Percentiles rank a stretch among this genome's conserved stretches.
phyloP scores from a whole-genome alignment of 1,140 invertebrate species.

The Lineus longissimus region DNA sequence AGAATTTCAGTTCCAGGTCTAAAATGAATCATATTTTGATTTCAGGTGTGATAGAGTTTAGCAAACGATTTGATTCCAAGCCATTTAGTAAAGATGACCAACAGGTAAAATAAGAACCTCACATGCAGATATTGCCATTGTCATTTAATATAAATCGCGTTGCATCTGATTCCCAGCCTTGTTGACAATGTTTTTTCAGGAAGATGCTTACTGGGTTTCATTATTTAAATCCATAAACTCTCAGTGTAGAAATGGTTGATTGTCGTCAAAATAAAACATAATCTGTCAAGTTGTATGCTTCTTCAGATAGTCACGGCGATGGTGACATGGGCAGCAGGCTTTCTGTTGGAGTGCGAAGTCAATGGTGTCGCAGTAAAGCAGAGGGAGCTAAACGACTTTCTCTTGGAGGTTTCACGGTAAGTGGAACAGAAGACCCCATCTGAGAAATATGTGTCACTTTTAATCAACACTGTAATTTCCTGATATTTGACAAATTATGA shows the following conservation, averaged over 20 bases:
- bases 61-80: constrained; percentile 13
- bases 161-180: no score
- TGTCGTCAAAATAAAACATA: no score
- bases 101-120: constrained; percentile 12
- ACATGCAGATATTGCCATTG: neutral
- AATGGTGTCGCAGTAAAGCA: constrained; percentile 24
- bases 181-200: no score
- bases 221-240: no score
- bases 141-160: no score
- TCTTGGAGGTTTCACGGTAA: constrained; percentile 64
- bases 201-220: no score
- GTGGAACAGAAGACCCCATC: neutral
- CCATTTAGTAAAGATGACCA: constrained; percentile 23
- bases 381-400: constrained; percentile 61
- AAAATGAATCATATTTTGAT: no score
- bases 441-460: neutral
- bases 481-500: neutral
- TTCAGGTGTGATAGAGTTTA: constrained; percentile 25
- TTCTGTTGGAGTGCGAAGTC: constrained; percentile 23
- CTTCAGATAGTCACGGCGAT: constrained; percentile 19
- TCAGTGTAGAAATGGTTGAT: no score
- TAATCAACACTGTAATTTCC: neutral
- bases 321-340: constrained; percentile 25
- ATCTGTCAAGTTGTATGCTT: neutral
- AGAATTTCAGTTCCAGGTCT: no score